Percentiles rank a stretch among this genome's conserved stretches.
phyloP scores from a whole-genome alignment of 2,797 vertebrate species.

The Holocentrus rufus region DNA sequence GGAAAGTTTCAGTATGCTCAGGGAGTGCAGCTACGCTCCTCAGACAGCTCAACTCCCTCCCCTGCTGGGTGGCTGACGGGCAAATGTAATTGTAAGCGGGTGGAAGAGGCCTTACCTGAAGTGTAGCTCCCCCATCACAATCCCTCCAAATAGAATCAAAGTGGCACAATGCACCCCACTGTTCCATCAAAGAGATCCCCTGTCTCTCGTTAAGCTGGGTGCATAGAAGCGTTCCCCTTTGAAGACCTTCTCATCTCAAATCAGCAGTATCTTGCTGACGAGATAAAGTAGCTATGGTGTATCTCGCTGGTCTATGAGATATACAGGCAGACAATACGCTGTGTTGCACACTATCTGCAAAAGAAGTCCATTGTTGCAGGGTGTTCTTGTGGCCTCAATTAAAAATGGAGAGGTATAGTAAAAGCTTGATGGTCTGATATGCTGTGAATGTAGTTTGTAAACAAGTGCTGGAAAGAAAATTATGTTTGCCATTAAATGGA shows the following conservation, averaged over 20 bases:
- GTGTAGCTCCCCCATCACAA: constrained; percentile 60
- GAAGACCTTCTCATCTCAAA: constrained; percentile 74
- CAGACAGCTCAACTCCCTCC: constrained; percentile 29
- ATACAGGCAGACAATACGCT: constrained; percentile 19
- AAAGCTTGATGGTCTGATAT: neutral
- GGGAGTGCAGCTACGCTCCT: constrained; percentile 45
- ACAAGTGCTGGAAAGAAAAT: constrained; percentile 24
- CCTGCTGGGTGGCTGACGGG: constrained; percentile 75
- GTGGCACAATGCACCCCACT: constrained; percentile 72
- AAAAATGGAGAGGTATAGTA: neutral
- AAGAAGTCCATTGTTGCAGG: constrained; percentile 10
- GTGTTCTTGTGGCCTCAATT: constrained; percentile 13
- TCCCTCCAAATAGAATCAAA: constrained; percentile 79
- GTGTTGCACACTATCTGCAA: constrained; percentile 9
- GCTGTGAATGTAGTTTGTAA: neutral
- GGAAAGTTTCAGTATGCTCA: constrained; percentile 53
- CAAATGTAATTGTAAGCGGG: constrained; percentile 60
- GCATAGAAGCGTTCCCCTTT: constrained; percentile 66
- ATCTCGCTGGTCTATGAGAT: constrained; percentile 25
- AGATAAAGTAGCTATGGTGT: constrained; percentile 46
- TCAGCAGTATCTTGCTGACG: constrained; percentile 64
- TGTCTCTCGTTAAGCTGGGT: constrained; percentile 72
- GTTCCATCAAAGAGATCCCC: constrained; percentile 76
- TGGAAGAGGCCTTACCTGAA: constrained; percentile 71
- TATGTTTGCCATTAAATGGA: neutral